Base-by-base conservation (phyloP, 1,140 invertebrate genomes). In the Drosophila insularis region DNA sequence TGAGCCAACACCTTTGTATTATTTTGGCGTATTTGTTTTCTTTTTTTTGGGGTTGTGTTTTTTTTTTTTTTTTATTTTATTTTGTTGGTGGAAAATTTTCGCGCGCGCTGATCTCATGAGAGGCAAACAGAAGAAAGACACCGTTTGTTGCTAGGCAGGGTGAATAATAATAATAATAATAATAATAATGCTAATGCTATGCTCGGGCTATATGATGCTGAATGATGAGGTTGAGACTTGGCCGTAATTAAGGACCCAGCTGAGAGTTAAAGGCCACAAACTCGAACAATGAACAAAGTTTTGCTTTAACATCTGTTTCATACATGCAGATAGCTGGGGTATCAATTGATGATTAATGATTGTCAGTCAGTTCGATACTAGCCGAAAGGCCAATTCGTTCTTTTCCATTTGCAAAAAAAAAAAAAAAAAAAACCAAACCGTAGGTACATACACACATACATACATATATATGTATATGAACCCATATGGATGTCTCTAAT, bases 351-450 rank as follows among this genome's bases (percentile, higher is more conserved):
- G 58, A 60, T 60, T 60, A 60, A 39, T 60, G 58, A 21, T 60
- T 39, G 58, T 60, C 58, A 40, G 58, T 60, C 58, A 32, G 19
- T 31, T 37, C 35, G 35, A 37, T 50, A 19, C 8, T 50, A 50
- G 43, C 17, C 43, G 43, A 50, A 50, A 50, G 72, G 63, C 43
- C 43, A 50, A 50, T 50, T 21, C 43, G 43, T 50, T 50, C 43
- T 50, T 21, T 50, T 4, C 4, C 7, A 27, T 56, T 85, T 84
- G 77, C 80, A 74, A 84, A 85, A 85, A 76, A 23, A 23, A 4
- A 23, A 23, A 23, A 3, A 23, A 4, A 23, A 2, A 23, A 0
- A 23, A 2, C 2, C 23, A 23, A 2, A 23, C 23, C n/a, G n/a
- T 64, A 85, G 61, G 82, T 62, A 74, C 64, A 59, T 50, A 59